Base-by-base conservation (phyloP, 1,140 invertebrate species). In the Neodiprion virginianus region DNA sequence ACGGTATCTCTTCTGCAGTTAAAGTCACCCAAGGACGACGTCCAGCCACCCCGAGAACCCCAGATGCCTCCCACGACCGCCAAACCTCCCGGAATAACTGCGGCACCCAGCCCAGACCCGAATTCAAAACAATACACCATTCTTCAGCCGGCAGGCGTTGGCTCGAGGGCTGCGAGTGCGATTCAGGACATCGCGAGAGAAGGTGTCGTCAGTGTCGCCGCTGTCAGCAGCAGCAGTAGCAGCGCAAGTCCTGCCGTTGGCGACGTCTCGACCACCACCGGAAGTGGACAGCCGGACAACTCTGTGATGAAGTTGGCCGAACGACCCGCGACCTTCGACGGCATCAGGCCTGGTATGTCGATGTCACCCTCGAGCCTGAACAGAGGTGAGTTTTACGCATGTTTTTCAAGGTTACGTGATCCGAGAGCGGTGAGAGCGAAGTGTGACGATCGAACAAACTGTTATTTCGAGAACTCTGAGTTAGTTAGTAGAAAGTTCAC, bases 51-150 rank as follows among this genome's bases (percentile, higher is more conserved):
- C 28, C 68, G 83, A 83, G 28, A 81, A 75, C 28, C 79, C 80
- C 0, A 74, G 65, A 53, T 73, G 67, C 74, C 71, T 28, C 67
- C 77, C 50, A 74, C 71, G 47, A 74, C 79, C 50, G 68, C 72
- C 70, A 72, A 77, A 67, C 69, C 28, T 72, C 48, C 75, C 68
- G 76, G 79, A 17, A 53, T 85, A 7, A 79, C 85, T 7, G 84
- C 88, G 14, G 86, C 88, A 0, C 88, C 87, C 23, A 91, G 91
- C 23, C 91, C 91, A 0, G 91, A 92, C 74, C 84, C 87, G 1
- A 86, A 84, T 65, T 82, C 84, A 50, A 91, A 95, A 85, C 94
- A 96, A 80, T 96, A 96, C 80, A 96, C 95, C 14, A 95, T 95
- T 70, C 88, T 96, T 17, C 95, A 96, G 82, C 95, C 95, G 1